These are phyloP conservation scores for Campoplex nolae DNA, from an alignment of 2,888 invertebrate genomes.

Conservation along the genomic window DNA sequence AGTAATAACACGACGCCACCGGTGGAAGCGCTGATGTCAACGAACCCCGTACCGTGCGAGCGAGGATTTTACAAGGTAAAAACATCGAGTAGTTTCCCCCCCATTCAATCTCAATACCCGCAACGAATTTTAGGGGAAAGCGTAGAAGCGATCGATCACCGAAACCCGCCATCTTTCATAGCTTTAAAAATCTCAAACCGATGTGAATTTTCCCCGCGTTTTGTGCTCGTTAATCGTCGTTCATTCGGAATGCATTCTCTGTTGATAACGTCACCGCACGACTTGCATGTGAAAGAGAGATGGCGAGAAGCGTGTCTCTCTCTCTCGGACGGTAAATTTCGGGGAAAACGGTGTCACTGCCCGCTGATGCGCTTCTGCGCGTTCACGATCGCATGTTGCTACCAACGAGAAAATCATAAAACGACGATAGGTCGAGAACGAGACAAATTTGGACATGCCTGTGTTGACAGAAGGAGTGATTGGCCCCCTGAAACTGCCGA, in stretches of 20 bases:
- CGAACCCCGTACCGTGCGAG: conserved; percentile 58
- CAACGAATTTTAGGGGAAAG: conserved; percentile 82
- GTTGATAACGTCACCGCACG: conserved; percentile 26
- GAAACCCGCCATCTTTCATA: conserved; percentile 10
- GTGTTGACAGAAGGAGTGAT: conserved; percentile 34
- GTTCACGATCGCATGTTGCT: conserved; percentile 26
- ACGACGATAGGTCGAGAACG: conserved; percentile 29
- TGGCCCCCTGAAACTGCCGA: conserved; percentile 75
- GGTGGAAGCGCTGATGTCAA: conserved; percentile 77
- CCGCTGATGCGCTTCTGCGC: conserved; percentile 70
- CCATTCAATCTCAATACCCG: conserved; percentile 27
- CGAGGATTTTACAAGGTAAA: conserved; percentile 36
- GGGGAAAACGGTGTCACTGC: conserved; percentile 84
- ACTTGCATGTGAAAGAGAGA: not conserved
- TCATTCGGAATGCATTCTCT: conserved; percentile 15
- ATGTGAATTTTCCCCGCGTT: not conserved
- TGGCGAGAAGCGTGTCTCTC: conserved; percentile 7
- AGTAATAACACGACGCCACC: conserved; percentile 77
- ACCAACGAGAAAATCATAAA: conserved; percentile 61
- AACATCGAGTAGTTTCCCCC: conserved; percentile 53
- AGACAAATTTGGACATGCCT: conserved; percentile 29
- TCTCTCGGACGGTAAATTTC: conserved; percentile 75
- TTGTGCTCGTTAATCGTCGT: not conserved
- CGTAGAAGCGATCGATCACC: conserved; percentile 62
- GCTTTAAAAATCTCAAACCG: not conserved